A percentile compares a stretch with the other conserved stretches of the same genome.
These are phyloP conservation scores for Spermophilus dauricus DNA, from an alignment of 2,113 vertebrate genomes.

Conservation along the genomic window DNA sequence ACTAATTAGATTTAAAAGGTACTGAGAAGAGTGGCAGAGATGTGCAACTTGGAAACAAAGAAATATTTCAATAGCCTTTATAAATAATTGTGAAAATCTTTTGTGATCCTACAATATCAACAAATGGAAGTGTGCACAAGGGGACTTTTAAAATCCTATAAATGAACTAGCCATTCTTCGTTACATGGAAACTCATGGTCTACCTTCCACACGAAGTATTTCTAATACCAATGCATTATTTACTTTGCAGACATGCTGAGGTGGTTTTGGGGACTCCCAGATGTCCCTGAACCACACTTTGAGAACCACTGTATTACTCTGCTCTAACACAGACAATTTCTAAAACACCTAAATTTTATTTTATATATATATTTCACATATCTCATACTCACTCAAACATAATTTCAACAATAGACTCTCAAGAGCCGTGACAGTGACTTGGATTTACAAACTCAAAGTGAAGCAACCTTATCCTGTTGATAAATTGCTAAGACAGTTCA, in stretches of 20 bases:
- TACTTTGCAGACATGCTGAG: not conserved
- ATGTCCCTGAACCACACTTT: not conserved
- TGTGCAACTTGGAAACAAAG: not conserved
- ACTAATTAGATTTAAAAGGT: not conserved
- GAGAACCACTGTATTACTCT: not conserved
- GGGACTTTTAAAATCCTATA: not conserved
- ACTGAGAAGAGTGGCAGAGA: not conserved
- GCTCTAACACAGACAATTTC: not conserved
- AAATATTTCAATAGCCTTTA: not conserved
- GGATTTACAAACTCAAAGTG: not conserved
- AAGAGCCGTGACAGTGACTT: rapidly evolving
- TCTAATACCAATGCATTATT: not conserved
- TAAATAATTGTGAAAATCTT: not conserved
- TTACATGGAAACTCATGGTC: not conserved
- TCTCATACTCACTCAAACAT: not conserved
- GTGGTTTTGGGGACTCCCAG: not conserved
- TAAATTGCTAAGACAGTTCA: not conserved
- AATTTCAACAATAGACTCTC: not conserved
- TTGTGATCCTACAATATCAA: not conserved
- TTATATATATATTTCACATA: not conserved
- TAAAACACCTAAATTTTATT: not conserved
- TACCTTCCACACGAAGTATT: not conserved
- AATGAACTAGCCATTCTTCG: not conserved
- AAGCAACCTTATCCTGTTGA: not conserved
- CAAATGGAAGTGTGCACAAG: not conserved